Percentiles rank a stretch among this genome's conserved stretches.
Evolutionary conservation across 2,888 invertebrate genomes (phyloP).

Genomic region (Aporophyla nigra): DNA sequence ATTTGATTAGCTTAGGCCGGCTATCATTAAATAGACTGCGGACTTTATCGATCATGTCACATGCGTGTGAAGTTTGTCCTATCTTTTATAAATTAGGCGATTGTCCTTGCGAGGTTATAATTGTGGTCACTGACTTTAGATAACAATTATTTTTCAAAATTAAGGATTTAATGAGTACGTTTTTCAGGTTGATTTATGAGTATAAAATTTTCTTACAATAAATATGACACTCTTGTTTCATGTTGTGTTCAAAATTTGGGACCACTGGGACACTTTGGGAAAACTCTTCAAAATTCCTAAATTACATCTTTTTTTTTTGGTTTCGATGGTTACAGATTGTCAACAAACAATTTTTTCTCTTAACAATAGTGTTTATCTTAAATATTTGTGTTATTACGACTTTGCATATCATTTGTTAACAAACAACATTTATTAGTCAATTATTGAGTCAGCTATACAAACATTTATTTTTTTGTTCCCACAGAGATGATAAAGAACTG

Average conservation of each 20-base stretch:
- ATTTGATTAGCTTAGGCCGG: constrained; percentile 39
- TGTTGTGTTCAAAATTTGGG: neutral
- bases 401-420: constrained; percentile 16
- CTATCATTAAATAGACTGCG: constrained; percentile 33
- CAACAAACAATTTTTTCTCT: neutral
- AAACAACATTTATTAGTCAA: constrained; percentile 22
- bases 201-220: neutral
- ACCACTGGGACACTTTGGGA: too few relatives aligned
- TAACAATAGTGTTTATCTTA: neutral
- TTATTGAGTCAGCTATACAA: constrained; percentile 21
- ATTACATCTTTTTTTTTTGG: neutral
- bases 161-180: neutral
- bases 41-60: constrained; percentile 51
- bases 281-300: too few relatives aligned
- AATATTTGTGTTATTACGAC: neutral
- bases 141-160: constrained; percentile 16
- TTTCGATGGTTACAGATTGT: neutral
- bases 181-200: neutral
- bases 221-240: neutral
- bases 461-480: constrained; percentile 1
- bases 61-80: constrained; percentile 29
- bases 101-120: constrained; percentile 5
- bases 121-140: constrained; percentile 32
- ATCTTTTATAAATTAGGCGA: constrained; percentile 15
- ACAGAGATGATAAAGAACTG: constrained; percentile 96